Percentiles rank a stretch among this genome's conserved stretches.
Conservation (phyloP, 2,113 vertebrate genomes). For the Equus przewalskii region DNA sequence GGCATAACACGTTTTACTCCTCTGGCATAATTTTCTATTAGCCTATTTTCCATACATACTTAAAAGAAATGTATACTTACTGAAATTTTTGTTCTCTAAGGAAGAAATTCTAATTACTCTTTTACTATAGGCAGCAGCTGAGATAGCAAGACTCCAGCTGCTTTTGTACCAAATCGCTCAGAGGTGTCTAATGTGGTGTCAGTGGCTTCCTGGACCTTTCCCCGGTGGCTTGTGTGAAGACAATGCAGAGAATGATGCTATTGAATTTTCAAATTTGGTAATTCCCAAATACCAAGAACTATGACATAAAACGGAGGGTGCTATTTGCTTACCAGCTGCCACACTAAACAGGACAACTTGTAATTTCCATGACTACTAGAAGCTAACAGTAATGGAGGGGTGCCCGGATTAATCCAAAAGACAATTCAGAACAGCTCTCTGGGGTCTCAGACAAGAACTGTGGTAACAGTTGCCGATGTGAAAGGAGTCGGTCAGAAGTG, state of each 20-base stretch:
- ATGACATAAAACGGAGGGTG: background rate
- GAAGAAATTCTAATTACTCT: background rate
- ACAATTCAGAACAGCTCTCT: background rate
- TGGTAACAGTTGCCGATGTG: background rate
- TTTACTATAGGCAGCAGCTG: background rate
- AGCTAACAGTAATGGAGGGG: background rate
- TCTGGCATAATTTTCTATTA: constrained; percentile 38
- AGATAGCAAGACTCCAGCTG: background rate
- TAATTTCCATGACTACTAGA: background rate
- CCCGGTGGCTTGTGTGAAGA: background rate
- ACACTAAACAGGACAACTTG: background rate
- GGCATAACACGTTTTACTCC: constrained; percentile 12
- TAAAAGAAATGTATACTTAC: constrained; percentile 18
- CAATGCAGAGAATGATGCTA: background rate
- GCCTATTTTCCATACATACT: background rate
- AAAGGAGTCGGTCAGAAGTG: background rate
- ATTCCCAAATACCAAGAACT: background rate
- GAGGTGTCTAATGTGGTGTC: background rate
- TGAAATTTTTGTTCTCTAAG: background rate
- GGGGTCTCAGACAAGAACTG: constrained; percentile 15
- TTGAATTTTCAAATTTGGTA: background rate
- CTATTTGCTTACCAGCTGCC: constrained; percentile 33
- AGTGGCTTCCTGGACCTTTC: background rate
- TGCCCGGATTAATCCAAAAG: background rate
- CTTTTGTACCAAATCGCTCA: background rate